Evolutionary conservation across 2,888 invertebrate species (phyloP), one percentile per base, ranked within the genome.

Genomic region (Euproctis similis): DNA sequence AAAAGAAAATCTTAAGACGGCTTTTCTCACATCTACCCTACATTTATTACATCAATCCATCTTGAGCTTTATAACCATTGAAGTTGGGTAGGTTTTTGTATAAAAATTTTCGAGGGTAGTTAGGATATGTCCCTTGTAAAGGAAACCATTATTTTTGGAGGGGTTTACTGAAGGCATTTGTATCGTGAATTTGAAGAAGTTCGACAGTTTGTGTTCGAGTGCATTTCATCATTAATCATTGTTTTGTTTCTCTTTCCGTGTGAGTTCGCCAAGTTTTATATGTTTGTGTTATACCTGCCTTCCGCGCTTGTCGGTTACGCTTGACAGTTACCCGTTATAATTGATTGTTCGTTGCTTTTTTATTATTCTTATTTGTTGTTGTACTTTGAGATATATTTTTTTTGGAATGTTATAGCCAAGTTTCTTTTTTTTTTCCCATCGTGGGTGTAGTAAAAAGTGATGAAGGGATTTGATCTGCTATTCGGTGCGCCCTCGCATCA

Each of bases 141-240:
- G 82, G 84, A 81, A 84, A 76, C 81, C 80, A 84, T 84, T 84
- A 84, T 82, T 84, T 78, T 55, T 71, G 76, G 73, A 73, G 76
- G 77, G 78, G 75, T 74, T 74, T 69, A 68, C 63, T 56, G 57
- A 64, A 69, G 68, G 73, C 80, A 77, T 82, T 82, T 82, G 82
- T 84, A 81, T 80, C 59, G 76, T 58, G 78, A 69, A 78, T 82
- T 82, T 81, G 82, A 82, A 80, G 81, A 81, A 84, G 74, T 82
- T 84, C 82, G 82, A 82, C 82, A 82, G 82, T 84, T 81, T 78
- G 82, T 80, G 75, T 72, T 74, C 81, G 75, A 85, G 85, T 85
- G 85, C 85, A 85, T 84, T 84, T 80, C 53, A 62, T 78, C 78
- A 85, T 84, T 80, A 76, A 84, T 81, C 77, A 84, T 74, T 77